Conservation (phyloP, 1,140 invertebrate species). For the Cyrtorhinus lividipennis region DNA sequence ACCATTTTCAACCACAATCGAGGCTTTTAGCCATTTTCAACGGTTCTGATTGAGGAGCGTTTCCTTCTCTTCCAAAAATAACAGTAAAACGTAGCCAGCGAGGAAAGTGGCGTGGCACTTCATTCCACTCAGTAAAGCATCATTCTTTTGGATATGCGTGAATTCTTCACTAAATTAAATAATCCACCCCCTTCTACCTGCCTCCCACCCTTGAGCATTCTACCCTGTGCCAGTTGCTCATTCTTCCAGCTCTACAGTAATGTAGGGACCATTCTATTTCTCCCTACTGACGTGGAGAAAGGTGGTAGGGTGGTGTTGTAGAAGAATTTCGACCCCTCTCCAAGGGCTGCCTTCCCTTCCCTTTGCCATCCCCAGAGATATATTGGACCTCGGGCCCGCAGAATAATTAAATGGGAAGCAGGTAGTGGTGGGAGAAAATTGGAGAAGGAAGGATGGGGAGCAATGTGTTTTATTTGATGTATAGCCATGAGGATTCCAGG, state of each 20-base stretch:
- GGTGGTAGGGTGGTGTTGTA: not conserved
- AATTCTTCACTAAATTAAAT: not conserved
- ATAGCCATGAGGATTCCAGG: slow-evolving; percentile 3
- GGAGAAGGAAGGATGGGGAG: not conserved
- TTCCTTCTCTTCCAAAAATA: no score
- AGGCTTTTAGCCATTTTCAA: no score
- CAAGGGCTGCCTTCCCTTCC: no score
- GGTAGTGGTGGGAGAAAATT: not conserved
- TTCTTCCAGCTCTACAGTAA: no score
- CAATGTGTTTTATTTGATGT: not conserved
- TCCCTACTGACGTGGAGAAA: not conserved
- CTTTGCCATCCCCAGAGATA: not conserved
- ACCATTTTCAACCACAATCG: no score
- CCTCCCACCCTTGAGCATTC: not conserved
- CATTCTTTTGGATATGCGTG: not conserved
- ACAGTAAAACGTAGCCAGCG: no score
- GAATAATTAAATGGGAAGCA: slow-evolving; percentile 7
- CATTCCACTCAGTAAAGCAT: no score
- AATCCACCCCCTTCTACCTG: not conserved
- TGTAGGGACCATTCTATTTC: no score
- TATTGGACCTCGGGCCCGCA: not conserved
- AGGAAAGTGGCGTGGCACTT: no score
- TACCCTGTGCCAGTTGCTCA: not conserved
- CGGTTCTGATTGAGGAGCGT: no score
- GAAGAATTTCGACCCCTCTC: not conserved